phyloP scores from a whole-genome alignment of 2,888 invertebrate species.

The Epiblema foenella region DNA sequence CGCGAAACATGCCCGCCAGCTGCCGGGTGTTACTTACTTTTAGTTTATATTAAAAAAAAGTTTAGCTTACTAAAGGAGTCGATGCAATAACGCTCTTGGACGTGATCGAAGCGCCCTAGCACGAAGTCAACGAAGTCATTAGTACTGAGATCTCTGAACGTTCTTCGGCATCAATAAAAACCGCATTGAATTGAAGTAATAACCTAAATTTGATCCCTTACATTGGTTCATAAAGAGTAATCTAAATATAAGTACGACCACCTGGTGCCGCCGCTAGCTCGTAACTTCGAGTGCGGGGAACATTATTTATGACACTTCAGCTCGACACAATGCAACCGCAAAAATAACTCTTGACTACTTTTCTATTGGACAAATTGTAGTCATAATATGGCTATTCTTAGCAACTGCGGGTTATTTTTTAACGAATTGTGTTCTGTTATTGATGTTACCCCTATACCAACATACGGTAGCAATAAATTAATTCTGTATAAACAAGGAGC shows the following conservation, averaged over 20 bases:
- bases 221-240: conserved; percentile 74
- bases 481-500: conserved; percentile 55
- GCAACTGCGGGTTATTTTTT: conserved; percentile 50
- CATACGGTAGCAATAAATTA: conserved; percentile 58
- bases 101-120: conserved; percentile 21
- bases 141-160: conserved; percentile 45
- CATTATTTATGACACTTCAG: conserved; percentile 74
- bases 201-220: conserved; percentile 75
- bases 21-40: conserved; percentile 50
- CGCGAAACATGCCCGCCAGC: conserved; percentile 73
- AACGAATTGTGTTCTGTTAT: conserved; percentile 46
- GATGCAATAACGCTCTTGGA: conserved; percentile 8
- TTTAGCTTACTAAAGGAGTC: conserved; percentile 22
- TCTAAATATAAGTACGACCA: conserved; percentile 78
- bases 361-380: conserved; percentile 66
- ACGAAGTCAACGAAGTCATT: conserved; percentile 13
- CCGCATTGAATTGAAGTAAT: conserved; percentile 70
- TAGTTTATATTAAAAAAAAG: conserved; percentile 34
- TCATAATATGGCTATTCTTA: conserved; percentile 58
- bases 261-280: conserved; percentile 71
- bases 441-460: conserved; percentile 55
- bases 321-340: conserved; percentile 76
- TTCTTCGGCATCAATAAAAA: conserved; percentile 68
- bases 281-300: conserved; percentile 67
- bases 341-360: conserved; percentile 79